Conservation (phyloP, 2,888 invertebrate genomes). For the Lagria hirta region DNA sequence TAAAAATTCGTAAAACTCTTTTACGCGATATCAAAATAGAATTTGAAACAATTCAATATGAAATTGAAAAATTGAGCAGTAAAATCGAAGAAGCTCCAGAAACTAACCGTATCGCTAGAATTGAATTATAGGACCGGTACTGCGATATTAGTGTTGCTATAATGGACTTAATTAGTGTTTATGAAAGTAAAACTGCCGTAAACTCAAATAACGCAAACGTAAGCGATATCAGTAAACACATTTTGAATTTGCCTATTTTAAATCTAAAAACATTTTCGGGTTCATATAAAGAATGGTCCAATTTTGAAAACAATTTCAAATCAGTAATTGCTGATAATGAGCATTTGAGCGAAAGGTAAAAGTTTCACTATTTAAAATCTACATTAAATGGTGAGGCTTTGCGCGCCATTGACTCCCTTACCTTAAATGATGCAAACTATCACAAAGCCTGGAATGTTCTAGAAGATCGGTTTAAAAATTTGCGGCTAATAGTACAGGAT, state of each 20-base stretch:
- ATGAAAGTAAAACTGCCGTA: too few relatives aligned
- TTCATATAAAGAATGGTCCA: conserved; percentile 1
- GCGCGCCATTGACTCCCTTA: neutral
- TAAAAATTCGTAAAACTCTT: too few relatives aligned
- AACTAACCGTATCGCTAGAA: too few relatives aligned
- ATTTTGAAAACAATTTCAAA: conserved; percentile 4
- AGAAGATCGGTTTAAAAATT: conserved; percentile 1
- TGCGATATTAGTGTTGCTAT: too few relatives aligned
- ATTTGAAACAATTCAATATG: too few relatives aligned
- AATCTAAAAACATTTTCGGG: neutral
- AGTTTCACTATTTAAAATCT: neutral
- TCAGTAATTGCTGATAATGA: neutral
- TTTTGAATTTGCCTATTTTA: neutral
- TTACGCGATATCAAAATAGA: too few relatives aligned
- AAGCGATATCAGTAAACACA: too few relatives aligned
- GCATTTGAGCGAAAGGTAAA: neutral
- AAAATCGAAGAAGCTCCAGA: too few relatives aligned
- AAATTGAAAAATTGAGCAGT: too few relatives aligned
- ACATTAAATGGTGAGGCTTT: neutral
- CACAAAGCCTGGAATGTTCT: neutral
- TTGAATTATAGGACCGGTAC: too few relatives aligned
- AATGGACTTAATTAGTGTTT: too few relatives aligned
- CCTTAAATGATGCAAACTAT: neutral
- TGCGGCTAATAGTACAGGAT: neutral
- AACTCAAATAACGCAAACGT: too few relatives aligned